Base-by-base conservation (phyloP, 2,797 vertebrate genomes). In the Ara ararauna region DNA sequence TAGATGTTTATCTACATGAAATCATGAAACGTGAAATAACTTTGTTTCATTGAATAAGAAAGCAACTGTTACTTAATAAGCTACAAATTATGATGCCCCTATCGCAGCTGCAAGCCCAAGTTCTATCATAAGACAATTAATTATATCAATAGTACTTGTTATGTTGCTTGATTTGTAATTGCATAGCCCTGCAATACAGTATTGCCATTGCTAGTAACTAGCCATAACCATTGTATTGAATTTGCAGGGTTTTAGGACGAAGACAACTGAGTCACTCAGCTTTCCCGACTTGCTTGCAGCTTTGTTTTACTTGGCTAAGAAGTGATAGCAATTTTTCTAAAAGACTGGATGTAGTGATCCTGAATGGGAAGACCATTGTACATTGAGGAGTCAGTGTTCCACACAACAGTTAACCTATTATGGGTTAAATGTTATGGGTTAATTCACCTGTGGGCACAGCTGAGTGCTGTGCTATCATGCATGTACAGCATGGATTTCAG, bases 381-480 rank as follows among this genome's bases (percentile, higher is more conserved):
- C n/a, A 6, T 3, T 29, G 42, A 62, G 42, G 14, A 56, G 5
- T 34, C 3, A 40, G 50, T n/a, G 45, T 53, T 29, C 29, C 65
- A 85, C 42, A 1, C 5, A 42, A 45, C 26, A 66, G n/a, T 18
- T 65, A 56, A 30, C 19, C 27, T 22, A 13, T 56, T 58, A 34
- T 34, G n/a, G 32, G 13, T 10, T 58, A 58, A 58, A 58, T 58
- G 32, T 58, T 58, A 34, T 10, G 8, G 54, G 32, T 58, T 34
- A 34, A 34, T 58, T 34, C 54, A 22, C 17, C 24, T 20, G 18
- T 4, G 50, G 48, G 12, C 1, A 1, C 13, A 51, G 48, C 30
- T 2, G 1, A 2, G 5, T 19, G 32, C 56, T 36, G 9, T 48
- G 54, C 22, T 47, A 1, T 19, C 51, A 19, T 7, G n/a, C 29